Evolutionary conservation across 1,140 invertebrate species (phyloP).

Genomic region (Saccostrea echinata): DNA sequence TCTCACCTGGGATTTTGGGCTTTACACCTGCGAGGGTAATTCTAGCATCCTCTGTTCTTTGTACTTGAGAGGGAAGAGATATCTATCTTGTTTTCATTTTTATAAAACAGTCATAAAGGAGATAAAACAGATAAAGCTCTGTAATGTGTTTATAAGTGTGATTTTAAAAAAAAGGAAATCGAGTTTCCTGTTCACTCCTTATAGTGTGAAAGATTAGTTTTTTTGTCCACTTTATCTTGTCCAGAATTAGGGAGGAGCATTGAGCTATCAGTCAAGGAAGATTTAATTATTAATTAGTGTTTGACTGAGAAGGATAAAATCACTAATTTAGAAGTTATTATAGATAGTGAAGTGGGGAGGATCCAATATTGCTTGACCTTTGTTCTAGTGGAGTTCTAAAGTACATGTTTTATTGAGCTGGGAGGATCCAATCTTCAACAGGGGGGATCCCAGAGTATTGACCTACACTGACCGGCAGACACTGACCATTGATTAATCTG

Average conservation of each 20-base stretch:
- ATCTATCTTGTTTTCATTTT: constrained; percentile 16
- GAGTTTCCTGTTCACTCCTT: not conserved
- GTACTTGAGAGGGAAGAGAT: not conserved
- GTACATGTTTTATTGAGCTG: no score
- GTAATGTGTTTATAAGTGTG: not conserved
- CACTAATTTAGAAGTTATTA: not conserved
- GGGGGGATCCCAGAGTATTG: not conserved
- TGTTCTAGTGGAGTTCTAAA: no score
- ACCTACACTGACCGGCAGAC: not conserved
- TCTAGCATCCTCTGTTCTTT: not conserved
- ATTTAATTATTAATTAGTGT: no score
- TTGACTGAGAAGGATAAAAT: no score
- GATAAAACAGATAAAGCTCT: not conserved
- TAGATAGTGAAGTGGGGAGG: not conserved
- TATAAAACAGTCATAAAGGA: constrained; percentile 19
- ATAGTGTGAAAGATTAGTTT: not conserved
- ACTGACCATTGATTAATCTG: not conserved
- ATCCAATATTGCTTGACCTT: not conserved
- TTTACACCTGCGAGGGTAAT: constrained; percentile 11
- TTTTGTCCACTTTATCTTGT: no score
- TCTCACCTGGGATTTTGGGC: not conserved
- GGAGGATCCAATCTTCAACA: not conserved
- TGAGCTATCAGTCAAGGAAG: no score
- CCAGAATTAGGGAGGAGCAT: no score
- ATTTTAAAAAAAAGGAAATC: not conserved